Percentiles rank a stretch among this genome's conserved stretches.
Conservation (phyloP, 2,888 invertebrate genomes). For the Thumatha senex region DNA sequence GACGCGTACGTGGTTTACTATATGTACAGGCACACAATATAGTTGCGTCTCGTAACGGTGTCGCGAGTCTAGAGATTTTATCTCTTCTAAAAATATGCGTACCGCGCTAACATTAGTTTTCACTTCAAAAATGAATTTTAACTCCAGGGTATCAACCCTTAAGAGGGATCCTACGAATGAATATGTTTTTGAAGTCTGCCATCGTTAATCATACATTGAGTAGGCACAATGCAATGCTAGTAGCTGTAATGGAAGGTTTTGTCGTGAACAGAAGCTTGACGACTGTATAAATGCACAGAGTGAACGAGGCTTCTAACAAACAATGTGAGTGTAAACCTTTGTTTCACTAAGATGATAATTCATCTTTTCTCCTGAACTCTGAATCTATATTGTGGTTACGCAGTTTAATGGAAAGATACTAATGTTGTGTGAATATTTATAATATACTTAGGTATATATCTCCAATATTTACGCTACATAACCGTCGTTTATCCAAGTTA, state of each 20-base stretch:
- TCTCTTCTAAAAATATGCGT: too few species aligned
- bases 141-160: conserved; percentile 2
- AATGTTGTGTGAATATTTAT: conserved; percentile 32
- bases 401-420: conserved; percentile 20
- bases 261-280: conserved; percentile 57
- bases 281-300: conserved; percentile 51
- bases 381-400: conserved; percentile 27
- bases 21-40: too few species aligned
- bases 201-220: conserved; percentile 80
- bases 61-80: too few species aligned
- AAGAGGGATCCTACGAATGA: conserved; percentile 66
- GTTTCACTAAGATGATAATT: conserved; percentile 52
- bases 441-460: too few species aligned
- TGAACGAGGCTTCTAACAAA: conserved; percentile 39
- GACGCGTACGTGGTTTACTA: too few species aligned
- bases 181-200: conserved; percentile 69
- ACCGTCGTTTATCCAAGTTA: too few species aligned
- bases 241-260: conserved; percentile 66
- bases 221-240: conserved; percentile 58
- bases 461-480: too few species aligned
- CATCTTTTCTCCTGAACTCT: conserved; percentile 40
- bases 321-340: conserved; percentile 55
- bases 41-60: too few species aligned
- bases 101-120: too few species aligned
- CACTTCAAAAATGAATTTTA: not conserved